A percentile compares a stretch with the other conserved stretches of the same genome.
Evolutionary conservation across 2,888 invertebrate species (phyloP).

Genomic region (Cactoblastis cactorum): DNA sequence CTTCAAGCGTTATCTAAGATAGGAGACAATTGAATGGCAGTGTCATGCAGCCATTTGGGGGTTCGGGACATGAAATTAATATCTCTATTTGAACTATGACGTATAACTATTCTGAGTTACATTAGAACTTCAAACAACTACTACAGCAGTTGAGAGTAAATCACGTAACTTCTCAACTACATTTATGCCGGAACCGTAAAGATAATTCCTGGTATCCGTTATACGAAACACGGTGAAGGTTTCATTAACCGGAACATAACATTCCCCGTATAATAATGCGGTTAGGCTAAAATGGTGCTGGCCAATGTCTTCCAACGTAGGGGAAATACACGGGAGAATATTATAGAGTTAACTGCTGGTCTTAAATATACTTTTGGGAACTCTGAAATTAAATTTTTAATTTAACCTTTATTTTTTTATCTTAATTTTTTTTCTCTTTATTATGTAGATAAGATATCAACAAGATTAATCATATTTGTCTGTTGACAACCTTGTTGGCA

Average conservation of each 20-base stretch:
- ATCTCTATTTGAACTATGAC: too few species aligned
- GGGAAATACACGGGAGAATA: conserved; percentile 25
- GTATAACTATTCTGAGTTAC: not conserved
- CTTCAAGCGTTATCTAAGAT: too few species aligned
- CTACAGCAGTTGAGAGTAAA: not conserved
- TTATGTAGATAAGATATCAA: too few species aligned
- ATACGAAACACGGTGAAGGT: conserved; percentile 32
- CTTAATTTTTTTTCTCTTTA: too few species aligned
- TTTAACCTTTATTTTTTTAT: too few species aligned
- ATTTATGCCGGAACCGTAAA: conserved; percentile 11
- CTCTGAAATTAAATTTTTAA: too few species aligned
- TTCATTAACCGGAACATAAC: conserved; percentile 48
- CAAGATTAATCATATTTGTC: too few species aligned
- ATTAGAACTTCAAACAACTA: not conserved
- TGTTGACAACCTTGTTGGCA: too few species aligned
- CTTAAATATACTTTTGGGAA: not conserved
- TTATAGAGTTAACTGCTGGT: not conserved
- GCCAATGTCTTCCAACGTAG: conserved; percentile 26
- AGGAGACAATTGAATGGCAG: too few species aligned
- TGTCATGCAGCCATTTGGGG: too few species aligned
- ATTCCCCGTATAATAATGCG: conserved; percentile 34
- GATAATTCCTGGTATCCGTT: conserved; percentile 16
- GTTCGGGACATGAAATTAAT: too few species aligned
- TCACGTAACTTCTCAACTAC: conserved; percentile 6
- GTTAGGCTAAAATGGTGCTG: conserved; percentile 36